Evolutionary conservation across 2,113 vertebrate genomes (phyloP), one percentile per base, ranked within the genome.

Genomic region (Entelurus aequoreus): DNA sequence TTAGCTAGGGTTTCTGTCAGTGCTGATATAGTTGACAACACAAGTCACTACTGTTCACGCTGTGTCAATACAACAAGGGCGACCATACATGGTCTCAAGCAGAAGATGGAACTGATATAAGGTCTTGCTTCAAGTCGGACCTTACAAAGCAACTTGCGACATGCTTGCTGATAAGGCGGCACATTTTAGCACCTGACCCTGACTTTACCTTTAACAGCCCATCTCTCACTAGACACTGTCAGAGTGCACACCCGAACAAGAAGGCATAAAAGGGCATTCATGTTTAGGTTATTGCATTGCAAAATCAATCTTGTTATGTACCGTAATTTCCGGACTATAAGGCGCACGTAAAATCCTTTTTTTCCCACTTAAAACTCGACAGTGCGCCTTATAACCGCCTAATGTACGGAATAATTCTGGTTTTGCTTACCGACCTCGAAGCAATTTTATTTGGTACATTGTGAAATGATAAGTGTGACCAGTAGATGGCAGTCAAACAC

Each of bases 181-280:
- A 28, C 37, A 51, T 48, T 42, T 36, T 35, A 13, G 48, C 60
- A 52, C 51, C 51, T 44, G 19, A 73, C 52, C 44, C 56, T 6
- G 60, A 55, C 38, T 59, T 60, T 11, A 51, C 15, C 35, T 50
- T 1, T 42, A 53, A n/a, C 16, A 63, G 53, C 21, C 19, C 48
- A 54, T 52, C 7, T 4, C n/a, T 47, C 36, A 36, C 28, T 8
- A 58, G 14, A 54, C 52, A 60, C 1, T 16, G 53, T 46, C 10
- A 42, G 13, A 48, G 36, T n/a, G 57, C 40, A 56, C 50, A 42
- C 15, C 1, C 5, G 38, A 40, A 57, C 52, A 53, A 36, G 16
- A 56, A 47, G 49, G 65, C 13, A 53, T 10, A 52, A 52, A 48
- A 36, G 52, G 47, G 62, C 66, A 60, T 14, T 59, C 48, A 74